phyloP scores from a whole-genome alignment of 2,113 vertebrate species.

The Toxostoma redivivum region DNA sequence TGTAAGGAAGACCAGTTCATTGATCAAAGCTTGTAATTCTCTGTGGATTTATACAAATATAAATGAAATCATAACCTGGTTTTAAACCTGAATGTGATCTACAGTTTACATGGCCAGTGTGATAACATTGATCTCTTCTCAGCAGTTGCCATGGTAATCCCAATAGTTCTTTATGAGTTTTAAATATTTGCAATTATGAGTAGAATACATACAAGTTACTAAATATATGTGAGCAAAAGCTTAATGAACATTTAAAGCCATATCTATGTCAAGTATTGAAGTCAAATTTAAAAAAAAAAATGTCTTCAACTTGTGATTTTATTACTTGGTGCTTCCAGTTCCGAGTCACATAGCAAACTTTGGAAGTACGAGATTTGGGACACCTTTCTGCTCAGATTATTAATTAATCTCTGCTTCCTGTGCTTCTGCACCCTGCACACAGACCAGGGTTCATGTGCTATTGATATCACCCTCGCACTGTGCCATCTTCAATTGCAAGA shows the following conservation, averaged over 20 bases:
- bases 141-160: neutral
- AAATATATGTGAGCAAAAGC: neutral
- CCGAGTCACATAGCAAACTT: neutral
- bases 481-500: neutral
- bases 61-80: neutral
- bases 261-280: neutral
- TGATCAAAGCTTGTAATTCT: neutral
- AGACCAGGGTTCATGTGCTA: neutral
- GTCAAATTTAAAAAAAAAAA: neutral
- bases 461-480: neutral
- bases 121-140: neutral
- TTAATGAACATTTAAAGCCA: neutral
- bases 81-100: neutral
- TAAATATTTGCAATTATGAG: neutral
- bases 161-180: neutral
- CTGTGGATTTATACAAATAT: neutral
- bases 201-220: neutral
- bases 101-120: neutral
- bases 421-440: neutral
- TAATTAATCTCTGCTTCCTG: neutral
- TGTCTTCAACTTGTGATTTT: neutral
- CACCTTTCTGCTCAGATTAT: neutral
- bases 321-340: neutral
- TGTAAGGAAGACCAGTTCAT: neutral
- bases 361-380: neutral